phyloP scores from a whole-genome alignment of 2,797 vertebrate genomes.

The Tragopan temminckii region DNA sequence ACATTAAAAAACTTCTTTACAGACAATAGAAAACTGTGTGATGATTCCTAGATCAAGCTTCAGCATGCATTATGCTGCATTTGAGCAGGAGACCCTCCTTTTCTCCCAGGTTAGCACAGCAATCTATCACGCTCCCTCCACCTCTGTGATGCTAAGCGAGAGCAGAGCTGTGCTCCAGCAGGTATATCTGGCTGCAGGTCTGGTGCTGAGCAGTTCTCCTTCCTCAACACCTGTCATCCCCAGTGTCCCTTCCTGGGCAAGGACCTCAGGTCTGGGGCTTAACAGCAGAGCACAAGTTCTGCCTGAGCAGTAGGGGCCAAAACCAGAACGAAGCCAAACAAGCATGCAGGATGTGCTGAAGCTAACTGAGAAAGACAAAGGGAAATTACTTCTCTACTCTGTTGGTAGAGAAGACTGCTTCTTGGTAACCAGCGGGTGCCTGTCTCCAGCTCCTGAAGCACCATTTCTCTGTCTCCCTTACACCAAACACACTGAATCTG shows the following conservation, averaged over 20 bases:
- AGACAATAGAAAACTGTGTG: not conserved
- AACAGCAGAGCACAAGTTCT: not conserved
- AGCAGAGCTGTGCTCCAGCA: not conserved
- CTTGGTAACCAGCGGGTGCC: not conserved
- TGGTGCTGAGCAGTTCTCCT: not conserved
- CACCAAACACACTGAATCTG: not conserved
- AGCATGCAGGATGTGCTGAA: not conserved
- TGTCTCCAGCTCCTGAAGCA: not conserved
- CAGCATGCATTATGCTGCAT: not conserved
- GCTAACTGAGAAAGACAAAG: not conserved
- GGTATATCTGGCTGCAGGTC: not conserved
- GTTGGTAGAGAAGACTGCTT: not conserved
- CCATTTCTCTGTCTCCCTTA: not conserved
- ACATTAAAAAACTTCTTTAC: not conserved
- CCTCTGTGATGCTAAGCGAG: not conserved
- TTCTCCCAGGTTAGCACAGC: not conserved
- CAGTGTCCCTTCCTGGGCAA: not conserved
- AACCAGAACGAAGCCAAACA: not conserved
- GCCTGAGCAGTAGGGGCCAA: not conserved
- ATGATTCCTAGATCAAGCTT: not conserved
- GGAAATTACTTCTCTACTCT: not conserved
- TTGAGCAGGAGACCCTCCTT: not conserved
- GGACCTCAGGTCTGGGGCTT: not conserved
- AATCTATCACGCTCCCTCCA: not conserved
- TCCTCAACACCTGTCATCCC: fast-evolving